A percentile compares a stretch with the other conserved stretches of the same genome.
phyloP scores from a whole-genome alignment of 2,113 vertebrate genomes.

The Rhea pennata region DNA sequence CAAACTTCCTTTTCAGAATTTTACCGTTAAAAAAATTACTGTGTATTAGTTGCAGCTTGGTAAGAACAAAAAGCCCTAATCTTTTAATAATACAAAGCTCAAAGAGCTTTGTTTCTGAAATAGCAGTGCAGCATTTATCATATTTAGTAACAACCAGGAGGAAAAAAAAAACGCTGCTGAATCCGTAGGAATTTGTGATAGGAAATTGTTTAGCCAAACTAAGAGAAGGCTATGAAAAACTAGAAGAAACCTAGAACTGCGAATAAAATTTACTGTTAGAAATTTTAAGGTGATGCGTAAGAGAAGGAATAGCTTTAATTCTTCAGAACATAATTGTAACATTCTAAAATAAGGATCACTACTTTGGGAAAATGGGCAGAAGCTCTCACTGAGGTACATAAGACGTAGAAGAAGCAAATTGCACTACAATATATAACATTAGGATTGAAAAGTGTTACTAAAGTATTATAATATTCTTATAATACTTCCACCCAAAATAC shows the following conservation, averaged over 20 bases:
- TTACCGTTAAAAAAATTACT: not conserved
- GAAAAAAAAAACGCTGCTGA: not conserved
- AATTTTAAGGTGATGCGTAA: not conserved
- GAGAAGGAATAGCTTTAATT: not conserved
- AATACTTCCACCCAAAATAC: not conserved
- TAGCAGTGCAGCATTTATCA: not conserved
- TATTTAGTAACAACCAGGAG: not conserved
- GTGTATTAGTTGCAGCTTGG: not conserved
- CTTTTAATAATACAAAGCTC: not conserved
- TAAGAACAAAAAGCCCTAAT: not conserved
- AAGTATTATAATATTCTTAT: fast-evolving
- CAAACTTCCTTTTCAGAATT: not conserved
- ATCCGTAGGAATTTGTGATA: not conserved
- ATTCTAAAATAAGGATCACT: not conserved
- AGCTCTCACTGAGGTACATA: not conserved
- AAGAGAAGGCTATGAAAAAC: not conserved
- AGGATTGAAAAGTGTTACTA: not conserved
- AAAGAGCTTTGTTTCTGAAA: not conserved
- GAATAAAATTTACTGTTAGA: not conserved
- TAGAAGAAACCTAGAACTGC: not conserved
- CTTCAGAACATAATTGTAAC: not conserved
- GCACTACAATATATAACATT: not conserved
- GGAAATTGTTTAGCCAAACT: not conserved
- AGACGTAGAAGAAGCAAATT: not conserved
- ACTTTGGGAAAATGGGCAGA: not conserved